Base-by-base conservation (phyloP, 2,888 invertebrate species). In the Serripes groenlandicus region DNA sequence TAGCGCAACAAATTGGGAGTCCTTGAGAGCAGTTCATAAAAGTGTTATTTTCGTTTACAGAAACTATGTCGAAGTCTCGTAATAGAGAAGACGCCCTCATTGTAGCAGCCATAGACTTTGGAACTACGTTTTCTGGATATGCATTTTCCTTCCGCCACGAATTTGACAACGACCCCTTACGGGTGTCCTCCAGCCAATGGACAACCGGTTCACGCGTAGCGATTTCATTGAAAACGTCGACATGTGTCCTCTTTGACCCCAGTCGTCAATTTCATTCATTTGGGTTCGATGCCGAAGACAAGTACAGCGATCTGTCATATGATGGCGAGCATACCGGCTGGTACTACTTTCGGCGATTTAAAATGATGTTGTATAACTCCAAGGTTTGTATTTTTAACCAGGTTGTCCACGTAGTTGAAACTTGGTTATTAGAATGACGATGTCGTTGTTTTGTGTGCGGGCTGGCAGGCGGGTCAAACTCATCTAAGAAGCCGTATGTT, bases 221-320 rank as follows among this genome's bases (percentile, higher is more conserved):
- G 1, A 80, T 80, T 11, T 83, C 83, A 2, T 56, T 83, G 42
- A 83, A 83, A 42, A 80, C 80, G n/a, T 66, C 83, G n/a, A 70
- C 83, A 1, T 76, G 76, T 42, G 66, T 83, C 1, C 64, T 83
- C n/a, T 80, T 83, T 64, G 34, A 64, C 28, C 73, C 76, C 0
- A 54, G 77, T 11, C 49, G 56, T 15, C 11, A 70, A n/a, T 83
- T 83, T n/a, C 37, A 74, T 56, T 77, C 83, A 0, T 83, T 83
- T 35, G 83, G 83, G 9, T 83, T 79, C 49, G 83, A 83, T 15
- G 83, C 83, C 28, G 83, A 83, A 34, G 77, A 83, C 21, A 73
- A 64, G 26, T 83, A 80, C 34, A 69, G 58, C 18, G 79, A 83
- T 42, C 49, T 83, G 30, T 52, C 77, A 9, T 35, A 30, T 18